Base-by-base conservation (phyloP, 30 jellyfish, hydroid and myxozoan genomes). In the Aurelia sp. region DNA sequence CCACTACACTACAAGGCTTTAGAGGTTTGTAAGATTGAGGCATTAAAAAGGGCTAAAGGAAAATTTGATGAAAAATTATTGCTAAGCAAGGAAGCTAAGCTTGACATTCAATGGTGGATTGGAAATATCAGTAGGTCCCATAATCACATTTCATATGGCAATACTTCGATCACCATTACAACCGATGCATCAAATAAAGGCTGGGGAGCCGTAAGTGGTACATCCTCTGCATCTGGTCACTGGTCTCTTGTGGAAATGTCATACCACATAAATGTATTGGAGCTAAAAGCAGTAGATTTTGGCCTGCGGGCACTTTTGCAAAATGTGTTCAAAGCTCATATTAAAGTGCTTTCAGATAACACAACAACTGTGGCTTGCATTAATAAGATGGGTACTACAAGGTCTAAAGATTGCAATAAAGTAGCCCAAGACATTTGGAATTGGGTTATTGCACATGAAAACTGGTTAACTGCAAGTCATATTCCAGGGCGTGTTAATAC, bases 51-150 rank as follows among this genome's bases (percentile, higher is more conserved):
- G 38, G 15, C 64, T 1, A 31, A 72, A 3, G 93, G 93, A 15
- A 57, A 84, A 47, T 84, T 17, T 71, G 52, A 57, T 16, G 68
- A 63, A 63, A 13, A 19, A 11, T 70, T 74, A 63, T 58, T 63
- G 7, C 63, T 84, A 33, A 8, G 44, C 15, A 11, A 22, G 31
- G 15, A 20, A 18, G 88, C 88, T 24, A 41, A 0, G n/a, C 58
- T 3, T 22, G 93, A 84, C 30, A 47, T 84, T 11, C 35, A 19
- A 44, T 84, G 93, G 93, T 84, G 93, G 93, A 20, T 53, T 16
- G 40, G 38, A 16, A 84, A 71, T 44, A 63, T 84, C n/a, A 19
- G 33, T 7, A 40, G 18, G 35, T 35, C 81, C 9, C 71, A 66
- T 63, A 84, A 59, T 48, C 44, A 40, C 47, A 71, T 84, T 53